phyloP scores from a whole-genome alignment of 2,797 vertebrate genomes.

The Phrynocephalus forsythii region DNA sequence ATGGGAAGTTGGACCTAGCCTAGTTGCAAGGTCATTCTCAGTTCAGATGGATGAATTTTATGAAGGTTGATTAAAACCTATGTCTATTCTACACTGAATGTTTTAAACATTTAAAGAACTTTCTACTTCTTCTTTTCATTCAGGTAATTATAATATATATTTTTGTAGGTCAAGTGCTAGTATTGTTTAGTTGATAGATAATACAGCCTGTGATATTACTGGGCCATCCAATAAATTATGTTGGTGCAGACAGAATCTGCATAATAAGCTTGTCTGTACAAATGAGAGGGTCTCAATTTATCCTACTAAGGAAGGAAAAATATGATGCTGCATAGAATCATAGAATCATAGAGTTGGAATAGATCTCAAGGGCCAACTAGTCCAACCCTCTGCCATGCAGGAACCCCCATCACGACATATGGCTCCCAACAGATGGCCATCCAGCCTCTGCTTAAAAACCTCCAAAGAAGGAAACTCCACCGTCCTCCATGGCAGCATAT shows the following conservation, averaged over 20 bases:
- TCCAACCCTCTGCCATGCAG: too few relatives aligned
- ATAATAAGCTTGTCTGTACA: background rate
- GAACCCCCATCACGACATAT: too few relatives aligned
- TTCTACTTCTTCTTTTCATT: constrained; percentile 42
- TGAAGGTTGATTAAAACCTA: constrained; percentile 29
- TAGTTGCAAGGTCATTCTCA: constrained; percentile 41
- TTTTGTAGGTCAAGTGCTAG: background rate
- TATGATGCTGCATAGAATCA: too few relatives aligned
- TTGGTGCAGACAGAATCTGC: background rate
- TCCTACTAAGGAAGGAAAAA: background rate
- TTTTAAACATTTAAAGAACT: constrained; percentile 34
- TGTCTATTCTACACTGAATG: constrained; percentile 51
- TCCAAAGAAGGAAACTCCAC: too few relatives aligned
- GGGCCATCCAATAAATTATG: constrained; percentile 40
- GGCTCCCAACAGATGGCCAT: too few relatives aligned
- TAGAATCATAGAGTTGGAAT: too few relatives aligned
- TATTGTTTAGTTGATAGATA: background rate
- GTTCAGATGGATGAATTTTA: constrained; percentile 45
- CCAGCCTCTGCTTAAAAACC: too few relatives aligned
- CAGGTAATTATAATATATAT: background rate
- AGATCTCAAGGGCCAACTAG: too few relatives aligned
- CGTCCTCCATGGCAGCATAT: too few relatives aligned
- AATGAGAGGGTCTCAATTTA: background rate
- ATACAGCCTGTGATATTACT: background rate
- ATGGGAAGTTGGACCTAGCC: constrained; percentile 7